Base-by-base conservation (phyloP, 1,140 invertebrate genomes). In the Heterodera carotae region DNA sequence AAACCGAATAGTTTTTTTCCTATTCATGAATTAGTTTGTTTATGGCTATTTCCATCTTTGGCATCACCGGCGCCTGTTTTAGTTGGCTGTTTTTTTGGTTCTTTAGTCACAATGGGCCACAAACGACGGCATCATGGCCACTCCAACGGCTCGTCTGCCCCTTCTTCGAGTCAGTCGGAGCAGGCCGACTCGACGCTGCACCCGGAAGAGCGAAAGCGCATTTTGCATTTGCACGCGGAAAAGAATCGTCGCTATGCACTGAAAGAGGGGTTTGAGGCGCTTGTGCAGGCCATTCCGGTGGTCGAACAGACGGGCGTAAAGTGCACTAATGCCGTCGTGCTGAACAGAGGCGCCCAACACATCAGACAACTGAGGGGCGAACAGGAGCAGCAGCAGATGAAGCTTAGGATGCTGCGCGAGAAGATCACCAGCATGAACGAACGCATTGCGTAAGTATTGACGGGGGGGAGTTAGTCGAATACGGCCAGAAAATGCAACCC, bases 161-260 rank as follows among this genome's bases (percentile, higher is more conserved):
- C 62, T 7, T 66, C 48, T 2, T 71, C 69, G 18, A 78, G 76
- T 39, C 39, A 68, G 27, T 83, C 80, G 15, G 81, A 69, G n/a
- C 80, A 83, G 27, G 84, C 85, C 18, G 85, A 87, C 71, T 86
- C 84, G n/a, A 88, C 85, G 0, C 33, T 87, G 15, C 80, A 87
- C 78, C 86, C 85, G n/a, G 82, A 83, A 48, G 85, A 87, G 64
- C 60, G 85, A 2, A 87, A 90, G 62, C 84, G 89, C 72, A 89
- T 89, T 25, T 88, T 94, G 36, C 96, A 98, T 88, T 94, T 97
- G 77, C 95, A 97, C 88, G 95, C 96, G 0, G 97, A 99, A 88
- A 96, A 98, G 89, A 99, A 98, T 88, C 91, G 97, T 43, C 91
- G 96, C 87, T 75, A 48, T 31, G 82, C 82, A 5, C 70, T 83